Conservation (phyloP, 2,888 invertebrate genomes). For the Drosophila neonasuta region DNA sequence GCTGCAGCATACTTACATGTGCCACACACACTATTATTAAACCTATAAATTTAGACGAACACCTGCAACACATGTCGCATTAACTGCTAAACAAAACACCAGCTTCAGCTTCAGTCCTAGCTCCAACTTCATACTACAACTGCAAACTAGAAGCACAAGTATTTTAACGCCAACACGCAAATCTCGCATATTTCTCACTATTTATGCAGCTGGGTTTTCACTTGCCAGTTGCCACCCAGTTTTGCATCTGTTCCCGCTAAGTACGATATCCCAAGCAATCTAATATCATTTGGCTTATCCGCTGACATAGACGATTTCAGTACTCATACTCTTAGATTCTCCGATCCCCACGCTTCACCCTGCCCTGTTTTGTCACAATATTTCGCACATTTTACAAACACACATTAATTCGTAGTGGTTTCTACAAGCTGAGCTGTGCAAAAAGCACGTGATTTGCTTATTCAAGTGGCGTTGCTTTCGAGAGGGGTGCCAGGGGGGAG, state of each 20-base stretch:
- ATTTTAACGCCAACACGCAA: conserved; percentile 37
- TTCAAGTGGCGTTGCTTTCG: conserved; percentile 27
- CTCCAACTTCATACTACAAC: neutral
- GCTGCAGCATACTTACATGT: conserved; percentile 33
- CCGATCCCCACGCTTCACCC: neutral
- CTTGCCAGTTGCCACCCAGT: conserved; percentile 19
- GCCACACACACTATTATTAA: conserved; percentile 62
- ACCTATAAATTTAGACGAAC: conserved; percentile 58
- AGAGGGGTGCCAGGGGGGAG: neutral
- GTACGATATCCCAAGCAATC: conserved; percentile 47
- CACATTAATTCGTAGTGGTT: conserved; percentile 53
- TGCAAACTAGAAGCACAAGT: neutral
- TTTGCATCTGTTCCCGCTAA: conserved; percentile 57
- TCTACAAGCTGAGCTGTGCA: conserved; percentile 46
- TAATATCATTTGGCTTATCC: conserved; percentile 56
- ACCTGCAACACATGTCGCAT: conserved; percentile 62
- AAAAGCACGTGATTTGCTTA: conserved; percentile 70
- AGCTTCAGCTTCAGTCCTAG: neutral
- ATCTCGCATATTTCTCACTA: conserved; percentile 46
- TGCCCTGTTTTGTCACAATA: conserved; percentile 31
- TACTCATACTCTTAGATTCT: neutral
- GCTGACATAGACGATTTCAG: conserved; percentile 24
- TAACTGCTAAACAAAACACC: conserved; percentile 16
- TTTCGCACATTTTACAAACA: conserved; percentile 51
- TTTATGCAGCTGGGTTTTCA: conserved; percentile 48